phyloP scores from a whole-genome alignment of 2,888 invertebrate genomes.

The Cactoblastis cactorum region DNA sequence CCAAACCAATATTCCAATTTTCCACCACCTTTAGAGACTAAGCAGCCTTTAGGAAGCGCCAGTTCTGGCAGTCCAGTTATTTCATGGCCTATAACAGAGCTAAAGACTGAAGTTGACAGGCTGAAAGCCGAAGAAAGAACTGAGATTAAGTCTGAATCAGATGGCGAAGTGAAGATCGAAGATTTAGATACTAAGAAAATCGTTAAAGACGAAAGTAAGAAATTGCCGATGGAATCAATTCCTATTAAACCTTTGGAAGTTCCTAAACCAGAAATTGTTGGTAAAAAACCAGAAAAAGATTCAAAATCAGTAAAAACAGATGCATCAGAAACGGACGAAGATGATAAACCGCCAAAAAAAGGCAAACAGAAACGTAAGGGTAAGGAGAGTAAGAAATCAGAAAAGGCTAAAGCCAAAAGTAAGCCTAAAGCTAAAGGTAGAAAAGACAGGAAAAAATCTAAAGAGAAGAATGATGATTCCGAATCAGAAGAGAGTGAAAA shows the following conservation, averaged over 20 bases:
- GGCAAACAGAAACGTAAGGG: constrained; percentile 47
- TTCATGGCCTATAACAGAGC: constrained; percentile 65
- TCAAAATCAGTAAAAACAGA: constrained; percentile 28
- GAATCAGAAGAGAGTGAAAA: constrained; percentile 78
- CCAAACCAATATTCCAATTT: constrained; percentile 51
- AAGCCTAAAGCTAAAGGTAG: constrained; percentile 64
- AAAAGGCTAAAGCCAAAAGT: constrained; percentile 54
- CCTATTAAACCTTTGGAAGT: constrained; percentile 33
- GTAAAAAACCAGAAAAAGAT: constrained; percentile 37
- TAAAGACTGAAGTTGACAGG: constrained; percentile 68
- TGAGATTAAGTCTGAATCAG: constrained; percentile 74
- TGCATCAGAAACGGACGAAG: constrained; percentile 55
- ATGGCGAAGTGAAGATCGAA: constrained; percentile 74
- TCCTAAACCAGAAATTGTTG: not conserved
- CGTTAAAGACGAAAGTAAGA: constrained; percentile 62
- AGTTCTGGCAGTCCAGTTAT: constrained; percentile 61
- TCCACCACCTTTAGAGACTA: constrained; percentile 56
- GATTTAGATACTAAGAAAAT: constrained; percentile 72
- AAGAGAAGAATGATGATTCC: constrained; percentile 75
- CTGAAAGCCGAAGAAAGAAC: constrained; percentile 66
- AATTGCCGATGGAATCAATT: constrained; percentile 29
- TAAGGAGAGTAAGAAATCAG: constrained; percentile 53
- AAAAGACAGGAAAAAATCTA: constrained; percentile 68
- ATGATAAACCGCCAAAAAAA: constrained; percentile 40
- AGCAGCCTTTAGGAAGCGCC: constrained; percentile 60